Evolutionary conservation across 1,140 invertebrate species (phyloP).

Genomic region (Aradophagus sp.): DNA sequence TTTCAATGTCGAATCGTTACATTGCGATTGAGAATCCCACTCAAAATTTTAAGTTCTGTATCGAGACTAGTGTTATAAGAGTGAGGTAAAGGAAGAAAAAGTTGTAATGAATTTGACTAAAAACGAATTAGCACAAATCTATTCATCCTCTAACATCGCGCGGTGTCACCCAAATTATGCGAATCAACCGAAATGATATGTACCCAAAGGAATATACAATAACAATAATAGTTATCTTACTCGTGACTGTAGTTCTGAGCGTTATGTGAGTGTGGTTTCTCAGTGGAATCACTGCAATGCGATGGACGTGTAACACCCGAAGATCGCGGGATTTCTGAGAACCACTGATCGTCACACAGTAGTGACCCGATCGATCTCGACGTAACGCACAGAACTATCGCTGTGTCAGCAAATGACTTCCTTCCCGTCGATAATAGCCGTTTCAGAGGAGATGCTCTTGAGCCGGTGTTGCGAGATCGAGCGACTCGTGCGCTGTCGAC

Average conservation of each 20-base stretch:
- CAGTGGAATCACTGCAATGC: conserved; percentile 40
- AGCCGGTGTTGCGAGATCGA: conserved; percentile 84
- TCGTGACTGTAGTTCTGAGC: conserved; percentile 65
- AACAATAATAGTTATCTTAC: conserved; percentile 24
- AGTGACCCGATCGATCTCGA: conserved; percentile 90
- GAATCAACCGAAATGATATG: conserved; percentile 44
- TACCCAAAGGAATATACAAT: conserved; percentile 48
- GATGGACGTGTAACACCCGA: conserved; percentile 46
- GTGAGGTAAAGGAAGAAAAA: too few species aligned
- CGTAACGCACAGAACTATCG: conserved; percentile 93
- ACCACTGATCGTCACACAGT: conserved; percentile 83
- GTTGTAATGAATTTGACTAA: not conserved
- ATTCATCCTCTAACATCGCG: too few species aligned
- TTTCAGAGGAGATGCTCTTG: conserved; percentile 85
- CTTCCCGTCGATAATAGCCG: conserved; percentile 86
- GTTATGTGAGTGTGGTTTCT: conserved; percentile 60
- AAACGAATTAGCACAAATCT: conserved; percentile 14
- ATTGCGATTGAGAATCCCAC: too few species aligned
- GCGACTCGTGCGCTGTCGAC: conserved; percentile 77
- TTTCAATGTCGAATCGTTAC: too few species aligned
- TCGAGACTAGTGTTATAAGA: too few species aligned
- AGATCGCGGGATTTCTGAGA: conserved; percentile 35
- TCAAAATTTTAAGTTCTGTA: too few species aligned
- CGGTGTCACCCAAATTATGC: conserved; percentile 8
- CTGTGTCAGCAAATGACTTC: conserved; percentile 94